phyloP scores from a whole-genome alignment of 2,888 invertebrate species.

The Craniophora ligustri region DNA sequence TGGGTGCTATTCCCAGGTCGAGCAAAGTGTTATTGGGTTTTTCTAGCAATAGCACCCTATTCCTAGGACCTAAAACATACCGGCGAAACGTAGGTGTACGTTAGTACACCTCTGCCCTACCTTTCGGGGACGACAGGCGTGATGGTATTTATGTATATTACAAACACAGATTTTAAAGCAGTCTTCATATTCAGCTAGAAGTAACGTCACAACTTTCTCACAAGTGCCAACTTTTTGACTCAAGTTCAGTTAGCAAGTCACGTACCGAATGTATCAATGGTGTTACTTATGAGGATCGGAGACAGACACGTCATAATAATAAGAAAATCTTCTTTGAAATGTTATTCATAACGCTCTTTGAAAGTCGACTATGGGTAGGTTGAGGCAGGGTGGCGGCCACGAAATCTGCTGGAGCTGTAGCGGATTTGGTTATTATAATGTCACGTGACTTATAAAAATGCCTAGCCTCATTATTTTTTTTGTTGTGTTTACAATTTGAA shows the following conservation, averaged over 20 bases:
- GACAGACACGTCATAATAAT: constrained; percentile 39
- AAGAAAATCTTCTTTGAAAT: constrained; percentile 55
- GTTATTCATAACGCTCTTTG: constrained; percentile 64
- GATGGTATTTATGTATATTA: too few relatives aligned
- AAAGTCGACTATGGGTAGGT: constrained; percentile 62
- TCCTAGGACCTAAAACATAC: too few relatives aligned
- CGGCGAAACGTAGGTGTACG: too few relatives aligned
- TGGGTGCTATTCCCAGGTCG: too few relatives aligned
- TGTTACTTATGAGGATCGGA: constrained; percentile 12
- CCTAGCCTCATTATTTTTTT: too few relatives aligned
- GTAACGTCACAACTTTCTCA: background rate
- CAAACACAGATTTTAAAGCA: background rate
- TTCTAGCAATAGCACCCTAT: too few relatives aligned
- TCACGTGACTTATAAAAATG: too few relatives aligned
- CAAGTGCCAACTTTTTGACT: background rate
- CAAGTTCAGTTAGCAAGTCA: background rate
- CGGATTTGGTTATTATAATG: background rate
- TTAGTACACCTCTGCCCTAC: too few relatives aligned
- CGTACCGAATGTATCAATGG: constrained; percentile 6
- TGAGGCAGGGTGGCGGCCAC: constrained; percentile 44
- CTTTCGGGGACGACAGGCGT: too few relatives aligned
- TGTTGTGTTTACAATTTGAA: too few relatives aligned
- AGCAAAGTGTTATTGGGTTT: too few relatives aligned
- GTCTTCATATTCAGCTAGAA: background rate
- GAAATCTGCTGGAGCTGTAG: constrained; percentile 1